Base-by-base conservation (phyloP, 1,140 invertebrate species). In the Leptopilina clavipes region DNA sequence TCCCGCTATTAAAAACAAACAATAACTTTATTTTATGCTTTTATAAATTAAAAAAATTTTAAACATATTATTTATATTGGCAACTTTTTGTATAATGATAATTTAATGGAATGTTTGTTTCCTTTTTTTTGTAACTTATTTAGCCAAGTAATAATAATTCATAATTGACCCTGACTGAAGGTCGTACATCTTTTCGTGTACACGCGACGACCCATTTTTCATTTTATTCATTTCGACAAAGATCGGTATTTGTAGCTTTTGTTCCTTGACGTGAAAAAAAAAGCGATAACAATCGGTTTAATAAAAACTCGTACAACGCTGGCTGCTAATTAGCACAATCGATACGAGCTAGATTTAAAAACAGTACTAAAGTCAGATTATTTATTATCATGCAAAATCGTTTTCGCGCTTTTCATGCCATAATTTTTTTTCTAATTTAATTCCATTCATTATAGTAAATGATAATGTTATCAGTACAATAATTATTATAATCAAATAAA, bases 151-250 rank as follows among this genome's bases (percentile, higher is more conserved):
- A 65, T 59, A 59, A 59, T 65, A 65, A 65, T 65, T 37, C 12
- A 37, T 31, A 65, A 65, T 65, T 65, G 59, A 12, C 59, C 59
- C 25, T 65, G 59, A 65, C 59, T 65, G 22, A 31, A 65, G 59
- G 59, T 65, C 59, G 25, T 65, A 37, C 59, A 65, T 65, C 59
- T 65, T 65, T 65, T 65, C 59, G 22, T 65, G 22, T 65, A 65
- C 59, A 65, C 59, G 59, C 59, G 59, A 65, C 59, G 59, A 65
- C 59, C 59, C 22, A 65, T 65, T 65, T 65, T 22, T 65, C 59
- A 65, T 65, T 65, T 65, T 40, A 40, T 40, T 10, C 22, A 65
- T 22, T 31, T 65, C 25, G 22, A 65, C 59, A 65, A 31, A 31
- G 59, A 65, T 65, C 59, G 19, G 59, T 65, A 65, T 31, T 65